Conservation (phyloP, 1,140 invertebrate species). For the Lordiphosa mommai region DNA sequence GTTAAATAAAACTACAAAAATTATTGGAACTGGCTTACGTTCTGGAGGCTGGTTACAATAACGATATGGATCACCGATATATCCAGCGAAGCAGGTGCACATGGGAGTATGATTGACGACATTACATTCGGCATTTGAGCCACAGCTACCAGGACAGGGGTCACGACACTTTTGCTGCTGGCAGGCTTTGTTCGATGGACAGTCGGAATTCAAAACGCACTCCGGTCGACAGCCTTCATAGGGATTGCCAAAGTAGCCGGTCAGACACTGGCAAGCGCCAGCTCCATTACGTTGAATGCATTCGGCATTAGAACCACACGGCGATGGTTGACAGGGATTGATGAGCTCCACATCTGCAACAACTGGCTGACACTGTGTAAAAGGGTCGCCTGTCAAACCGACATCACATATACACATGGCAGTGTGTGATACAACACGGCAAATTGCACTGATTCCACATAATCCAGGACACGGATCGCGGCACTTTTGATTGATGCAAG, state of each 20-base stretch:
- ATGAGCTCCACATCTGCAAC: slow-evolving; percentile 79
- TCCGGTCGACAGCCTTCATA: slow-evolving; percentile 88
- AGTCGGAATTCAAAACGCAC: slow-evolving; percentile 87
- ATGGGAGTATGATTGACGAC: slow-evolving; percentile 87
- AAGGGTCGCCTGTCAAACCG: slow-evolving; percentile 87
- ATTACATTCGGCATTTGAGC: slow-evolving; percentile 86
- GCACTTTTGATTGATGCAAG: slow-evolving; percentile 87
- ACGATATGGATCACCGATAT: slow-evolving; percentile 85
- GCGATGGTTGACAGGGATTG: slow-evolving; percentile 86
- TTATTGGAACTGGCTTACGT: slow-evolving; percentile 81
- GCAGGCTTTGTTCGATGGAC: slow-evolving; percentile 85
- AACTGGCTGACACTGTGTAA: slow-evolving; percentile 83
- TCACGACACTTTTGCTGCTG: slow-evolving; percentile 88
- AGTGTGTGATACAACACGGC: slow-evolving; percentile 86
- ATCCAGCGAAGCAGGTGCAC: slow-evolving; percentile 85
- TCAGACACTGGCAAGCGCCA: slow-evolving; percentile 86
- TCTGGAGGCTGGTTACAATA: slow-evolving; percentile 81
- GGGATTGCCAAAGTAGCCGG: slow-evolving; percentile 86
- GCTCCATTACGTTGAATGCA: slow-evolving; percentile 84
- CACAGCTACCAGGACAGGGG: slow-evolving; percentile 88
- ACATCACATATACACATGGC: slow-evolving; percentile 85
- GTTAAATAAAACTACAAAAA: slow-evolving; percentile 38
- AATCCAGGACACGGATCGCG: slow-evolving; percentile 86
- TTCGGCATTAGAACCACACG: slow-evolving; percentile 88
- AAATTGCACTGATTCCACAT: slow-evolving; percentile 86